Percentiles rank a stretch among this genome's conserved stretches.
These are phyloP conservation scores for Mallotus villosus DNA, from an alignment of 2,797 vertebrate species.

Conservation along the genomic window DNA sequence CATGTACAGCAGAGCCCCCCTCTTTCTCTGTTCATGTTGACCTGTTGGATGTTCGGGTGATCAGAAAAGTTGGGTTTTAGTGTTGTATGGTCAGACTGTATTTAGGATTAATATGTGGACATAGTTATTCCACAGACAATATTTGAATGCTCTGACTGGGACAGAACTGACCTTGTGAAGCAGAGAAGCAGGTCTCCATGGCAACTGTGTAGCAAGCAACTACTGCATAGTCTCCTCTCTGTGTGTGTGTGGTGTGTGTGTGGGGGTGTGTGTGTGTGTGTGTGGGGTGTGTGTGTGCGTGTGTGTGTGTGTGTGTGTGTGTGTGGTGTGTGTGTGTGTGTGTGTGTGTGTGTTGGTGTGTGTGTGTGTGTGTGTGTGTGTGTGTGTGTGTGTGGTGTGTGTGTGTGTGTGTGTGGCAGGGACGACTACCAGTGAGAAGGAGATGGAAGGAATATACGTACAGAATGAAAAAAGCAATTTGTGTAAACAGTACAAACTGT, in stretches of 20 bases:
- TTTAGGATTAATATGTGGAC: conserved; percentile 6
- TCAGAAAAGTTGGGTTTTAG: not conserved
- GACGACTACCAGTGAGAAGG: no score
- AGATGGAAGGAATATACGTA: no score
- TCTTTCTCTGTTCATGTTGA: not conserved
- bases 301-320: not conserved
- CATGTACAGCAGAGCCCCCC: not conserved
- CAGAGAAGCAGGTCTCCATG: conserved; percentile 71
- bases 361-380: not conserved
- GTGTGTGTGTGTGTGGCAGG: not conserved
- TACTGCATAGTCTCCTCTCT: conserved; percentile 46
- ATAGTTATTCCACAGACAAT: conserved; percentile 44
- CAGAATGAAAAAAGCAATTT: no score
- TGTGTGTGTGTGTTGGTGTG: conserved; percentile 1
- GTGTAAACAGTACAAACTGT: no score
- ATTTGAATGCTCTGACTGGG: conserved; percentile 59
- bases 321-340: not conserved
- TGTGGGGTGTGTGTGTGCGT: conserved; percentile 1
- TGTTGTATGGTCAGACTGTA: not conserved
- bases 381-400: not conserved
- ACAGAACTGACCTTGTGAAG: conserved; percentile 52
- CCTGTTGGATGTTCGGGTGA: not conserved
- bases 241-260: conserved; percentile 8
- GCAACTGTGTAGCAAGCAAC: conserved; percentile 67
- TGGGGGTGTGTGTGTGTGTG: conserved; percentile 4